phyloP scores from a whole-genome alignment of 2,113 vertebrate genomes.

The Peromyscus maniculatus region DNA sequence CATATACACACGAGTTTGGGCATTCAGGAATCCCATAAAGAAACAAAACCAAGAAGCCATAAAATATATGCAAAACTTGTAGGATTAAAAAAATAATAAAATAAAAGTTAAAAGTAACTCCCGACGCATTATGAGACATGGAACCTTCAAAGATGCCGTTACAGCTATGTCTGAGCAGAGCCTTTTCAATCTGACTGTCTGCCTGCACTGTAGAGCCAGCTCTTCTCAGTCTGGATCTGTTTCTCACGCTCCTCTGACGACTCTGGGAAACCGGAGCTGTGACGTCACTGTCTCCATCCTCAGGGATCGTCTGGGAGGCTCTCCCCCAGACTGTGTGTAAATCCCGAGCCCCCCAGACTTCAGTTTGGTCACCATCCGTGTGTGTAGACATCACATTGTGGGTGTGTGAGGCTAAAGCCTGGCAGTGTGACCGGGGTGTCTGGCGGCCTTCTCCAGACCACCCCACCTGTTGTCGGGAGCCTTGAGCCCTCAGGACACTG shows the following conservation, averaged over 20 bases:
- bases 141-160: neutral
- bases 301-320: neutral
- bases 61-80: neutral
- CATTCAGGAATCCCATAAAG: neutral
- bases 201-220: too few relatives aligned
- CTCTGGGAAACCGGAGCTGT: too few relatives aligned
- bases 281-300: fast-evolving
- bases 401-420: neutral
- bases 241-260: neutral
- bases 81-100: neutral
- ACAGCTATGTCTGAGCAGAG: neutral
- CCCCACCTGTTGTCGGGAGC: too few relatives aligned
- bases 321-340: too few relatives aligned
- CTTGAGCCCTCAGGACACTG: fast-evolving
- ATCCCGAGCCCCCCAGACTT: fast-evolving
- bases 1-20: neutral
- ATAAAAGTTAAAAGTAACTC: neutral
- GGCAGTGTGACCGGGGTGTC: fast-evolving
- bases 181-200: too few relatives aligned
- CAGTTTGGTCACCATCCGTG: neutral
- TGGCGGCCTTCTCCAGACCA: neutral
- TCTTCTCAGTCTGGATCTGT: neutral
- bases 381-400: fast-evolving
- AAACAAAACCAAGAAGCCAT: neutral
- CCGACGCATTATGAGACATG: neutral